These are phyloP conservation scores for Zoanthus sociatus DNA, from an alignment of 92 coral and sea anemone species.

Conservation along the genomic window DNA sequence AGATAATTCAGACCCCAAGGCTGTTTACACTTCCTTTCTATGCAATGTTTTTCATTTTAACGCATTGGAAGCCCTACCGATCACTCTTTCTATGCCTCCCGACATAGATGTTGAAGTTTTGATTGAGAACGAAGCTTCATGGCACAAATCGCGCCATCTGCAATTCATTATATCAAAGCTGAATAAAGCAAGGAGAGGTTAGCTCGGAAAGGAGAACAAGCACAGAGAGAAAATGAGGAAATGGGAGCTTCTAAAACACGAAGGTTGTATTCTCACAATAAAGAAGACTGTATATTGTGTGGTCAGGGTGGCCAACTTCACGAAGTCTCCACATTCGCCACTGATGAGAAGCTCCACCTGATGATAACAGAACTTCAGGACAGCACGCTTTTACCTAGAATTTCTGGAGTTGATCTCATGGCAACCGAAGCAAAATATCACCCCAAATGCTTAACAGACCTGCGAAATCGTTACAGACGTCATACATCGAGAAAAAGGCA, in stretches of 20 bases:
- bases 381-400: background rate
- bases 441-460: slow-evolving; percentile 68
- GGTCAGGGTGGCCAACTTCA: slow-evolving; percentile 59
- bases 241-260: slow-evolving; percentile 48
- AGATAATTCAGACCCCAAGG: slow-evolving; percentile 26
- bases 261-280: slow-evolving; percentile 47
- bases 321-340: slow-evolving; percentile 68
- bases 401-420: background rate
- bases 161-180: slow-evolving; percentile 74
- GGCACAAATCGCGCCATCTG: slow-evolving; percentile 82
- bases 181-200: slow-evolving; percentile 66
- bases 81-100: slow-evolving; percentile 48
- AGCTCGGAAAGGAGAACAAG: slow-evolving; percentile 36
- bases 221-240: slow-evolving; percentile 51
- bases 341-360: slow-evolving; percentile 61
- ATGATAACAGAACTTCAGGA: slow-evolving; percentile 69
- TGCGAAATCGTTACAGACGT: background rate
- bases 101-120: slow-evolving; percentile 43
- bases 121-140: slow-evolving; percentile 71
- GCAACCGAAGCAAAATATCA: slow-evolving; percentile 75
- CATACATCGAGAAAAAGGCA: background rate
- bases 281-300: slow-evolving; percentile 68
- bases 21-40: slow-evolving; percentile 67
- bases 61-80: slow-evolving; percentile 60
- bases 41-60: slow-evolving; percentile 32